Conservation (phyloP, 2,113 vertebrate species). For the Myiozetetes cayanensis region DNA sequence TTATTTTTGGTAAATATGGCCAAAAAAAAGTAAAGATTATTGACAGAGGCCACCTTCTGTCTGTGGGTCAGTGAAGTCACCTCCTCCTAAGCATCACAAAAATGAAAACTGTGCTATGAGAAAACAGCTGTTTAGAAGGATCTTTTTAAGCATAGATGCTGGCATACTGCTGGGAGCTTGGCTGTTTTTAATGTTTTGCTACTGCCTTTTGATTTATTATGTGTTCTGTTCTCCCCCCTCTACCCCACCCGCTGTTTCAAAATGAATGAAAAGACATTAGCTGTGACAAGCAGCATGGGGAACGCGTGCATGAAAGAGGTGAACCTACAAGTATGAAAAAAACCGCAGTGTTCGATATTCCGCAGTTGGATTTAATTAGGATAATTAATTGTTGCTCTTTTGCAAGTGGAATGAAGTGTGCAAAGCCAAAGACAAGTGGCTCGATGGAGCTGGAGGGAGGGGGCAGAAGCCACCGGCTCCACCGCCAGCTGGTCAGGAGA, state of each 20-base stretch:
- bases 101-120: background rate
- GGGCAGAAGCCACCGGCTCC: background rate
- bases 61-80: background rate
- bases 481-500: fast-evolving
- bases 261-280: background rate
- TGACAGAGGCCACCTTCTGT: background rate
- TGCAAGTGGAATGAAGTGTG: background rate
- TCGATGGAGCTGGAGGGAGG: background rate
- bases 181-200: background rate
- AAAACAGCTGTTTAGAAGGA: background rate
- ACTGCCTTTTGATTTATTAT: slow-evolving; percentile 15
- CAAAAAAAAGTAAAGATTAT: background rate
- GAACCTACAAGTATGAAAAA: background rate
- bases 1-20: background rate
- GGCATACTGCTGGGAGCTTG: background rate
- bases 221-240: background rate
- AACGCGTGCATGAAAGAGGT: fast-evolving
- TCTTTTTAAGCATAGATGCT: background rate
- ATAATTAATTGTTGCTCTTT: slow-evolving; percentile 10
- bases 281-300: background rate
- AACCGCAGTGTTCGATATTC: background rate
- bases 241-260: background rate
- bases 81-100: background rate
- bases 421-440: background rate
- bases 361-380: background rate